Evolutionary conservation across 2,888 invertebrate genomes (phyloP).

Genomic region (Drosophila anomalipes): DNA sequence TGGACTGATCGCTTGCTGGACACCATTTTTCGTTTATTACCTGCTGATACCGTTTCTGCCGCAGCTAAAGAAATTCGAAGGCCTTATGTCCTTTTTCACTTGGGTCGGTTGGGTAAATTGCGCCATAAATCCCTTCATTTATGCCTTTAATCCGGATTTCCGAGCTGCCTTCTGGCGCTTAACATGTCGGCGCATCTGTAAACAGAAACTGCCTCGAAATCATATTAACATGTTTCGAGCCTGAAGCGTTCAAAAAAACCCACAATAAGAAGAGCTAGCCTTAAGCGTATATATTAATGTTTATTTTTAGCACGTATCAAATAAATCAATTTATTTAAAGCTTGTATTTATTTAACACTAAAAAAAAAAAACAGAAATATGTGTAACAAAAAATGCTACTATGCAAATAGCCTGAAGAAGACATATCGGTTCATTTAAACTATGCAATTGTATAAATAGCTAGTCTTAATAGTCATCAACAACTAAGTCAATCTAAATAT

Average conservation of each 20-base stretch:
- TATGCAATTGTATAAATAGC: background rate
- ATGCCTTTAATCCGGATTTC: constrained; percentile 95
- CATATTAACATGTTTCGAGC: constrained; percentile 82
- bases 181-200: constrained; percentile 86
- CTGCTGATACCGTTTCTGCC: constrained; percentile 92
- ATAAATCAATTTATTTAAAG: constrained; percentile 34
- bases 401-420: background rate
- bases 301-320: constrained; percentile 15
- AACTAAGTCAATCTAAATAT: background rate
- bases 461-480: background rate
- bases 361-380: background rate
- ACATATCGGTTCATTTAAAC: background rate
- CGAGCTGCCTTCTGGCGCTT: constrained; percentile 94
- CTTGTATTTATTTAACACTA: constrained; percentile 29
- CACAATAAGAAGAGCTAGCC: background rate
- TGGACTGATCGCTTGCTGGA: constrained; percentile 94
- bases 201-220: constrained; percentile 77
- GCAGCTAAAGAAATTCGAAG: constrained; percentile 87
- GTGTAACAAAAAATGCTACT: background rate
- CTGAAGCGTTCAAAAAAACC: constrained; percentile 31
- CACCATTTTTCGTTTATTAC: constrained; percentile 94
- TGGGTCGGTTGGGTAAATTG: constrained; percentile 97
- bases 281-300: constrained; percentile 18
- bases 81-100: constrained; percentile 91
- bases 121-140: constrained; percentile 95